These are phyloP conservation scores for Campoplex capitator DNA, from an alignment of 2,888 invertebrate genomes.

Conservation along the genomic window DNA sequence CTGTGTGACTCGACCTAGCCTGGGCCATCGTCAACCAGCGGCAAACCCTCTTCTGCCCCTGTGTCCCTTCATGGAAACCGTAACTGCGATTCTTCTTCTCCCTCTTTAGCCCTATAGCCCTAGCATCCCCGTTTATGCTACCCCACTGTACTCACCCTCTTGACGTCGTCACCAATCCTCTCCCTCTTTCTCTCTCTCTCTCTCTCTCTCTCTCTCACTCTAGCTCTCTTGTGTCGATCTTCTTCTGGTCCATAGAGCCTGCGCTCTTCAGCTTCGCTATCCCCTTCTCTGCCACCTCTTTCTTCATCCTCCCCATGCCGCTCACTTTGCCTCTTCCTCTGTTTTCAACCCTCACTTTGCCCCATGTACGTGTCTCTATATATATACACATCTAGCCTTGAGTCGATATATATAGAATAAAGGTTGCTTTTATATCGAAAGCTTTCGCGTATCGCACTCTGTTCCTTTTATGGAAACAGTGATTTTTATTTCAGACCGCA, in stretches of 20 bases:
- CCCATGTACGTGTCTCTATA: neutral
- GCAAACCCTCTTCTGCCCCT: slow-evolving; percentile 81
- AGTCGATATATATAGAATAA: slow-evolving; percentile 19
- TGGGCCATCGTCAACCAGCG: slow-evolving; percentile 81
- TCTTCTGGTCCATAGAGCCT: slow-evolving; percentile 65
- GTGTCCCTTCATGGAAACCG: slow-evolving; percentile 74
- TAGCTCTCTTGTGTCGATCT: slow-evolving; percentile 47
- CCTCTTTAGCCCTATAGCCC: slow-evolving; percentile 36
- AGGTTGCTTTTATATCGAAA: slow-evolving; percentile 43
- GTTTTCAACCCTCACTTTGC: slow-evolving; percentile 37
- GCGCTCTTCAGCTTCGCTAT: slow-evolving; percentile 62
- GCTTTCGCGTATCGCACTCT: slow-evolving; percentile 16
- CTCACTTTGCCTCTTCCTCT: slow-evolving; percentile 49
- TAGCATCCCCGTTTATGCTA: slow-evolving; percentile 56
- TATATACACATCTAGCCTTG: slow-evolving; percentile 8
- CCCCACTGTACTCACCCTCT: slow-evolving; percentile 68
- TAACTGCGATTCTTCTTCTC: slow-evolving; percentile 59
- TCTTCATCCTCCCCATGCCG: slow-evolving; percentile 46
- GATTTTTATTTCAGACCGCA: slow-evolving; percentile 13
- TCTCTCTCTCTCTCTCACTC: too few relatives aligned
- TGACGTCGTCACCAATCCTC: slow-evolving; percentile 53
- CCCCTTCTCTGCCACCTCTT: slow-evolving; percentile 60
- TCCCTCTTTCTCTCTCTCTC: slow-evolving; percentile 35
- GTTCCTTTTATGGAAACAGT: slow-evolving; percentile 8
- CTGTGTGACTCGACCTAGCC: slow-evolving; percentile 83